A percentile compares a stretch with the other conserved stretches of the same genome.
phyloP scores from a whole-genome alignment of 2,888 invertebrate species.

The Epistrophe eligans region DNA sequence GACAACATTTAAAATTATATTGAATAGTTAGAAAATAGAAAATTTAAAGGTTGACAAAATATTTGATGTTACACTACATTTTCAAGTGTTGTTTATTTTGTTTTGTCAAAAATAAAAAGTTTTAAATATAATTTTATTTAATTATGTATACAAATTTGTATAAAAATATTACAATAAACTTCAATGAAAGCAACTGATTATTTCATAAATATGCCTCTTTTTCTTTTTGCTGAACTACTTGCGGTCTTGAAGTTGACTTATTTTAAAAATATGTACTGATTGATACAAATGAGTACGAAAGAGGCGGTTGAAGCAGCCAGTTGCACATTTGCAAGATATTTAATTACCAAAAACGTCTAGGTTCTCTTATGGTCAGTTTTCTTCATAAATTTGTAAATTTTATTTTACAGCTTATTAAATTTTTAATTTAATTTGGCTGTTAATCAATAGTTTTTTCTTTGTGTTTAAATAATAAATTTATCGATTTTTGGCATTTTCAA shows the following conservation, averaged over 20 bases:
- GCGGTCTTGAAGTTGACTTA: background rate
- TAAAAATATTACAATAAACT: background rate
- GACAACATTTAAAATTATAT: slow-evolving; percentile 25
- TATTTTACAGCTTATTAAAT: too few relatives aligned
- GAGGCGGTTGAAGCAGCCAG: background rate
- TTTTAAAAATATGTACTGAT: background rate
- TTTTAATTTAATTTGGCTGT: too few relatives aligned
- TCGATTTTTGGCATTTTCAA: too few relatives aligned
- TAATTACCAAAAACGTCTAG: too few relatives aligned
- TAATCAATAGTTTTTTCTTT: too few relatives aligned
- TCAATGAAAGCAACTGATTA: background rate
- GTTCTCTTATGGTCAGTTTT: too few relatives aligned
- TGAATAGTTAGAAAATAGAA: background rate
- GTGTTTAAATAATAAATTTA: too few relatives aligned
- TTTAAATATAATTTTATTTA: background rate
- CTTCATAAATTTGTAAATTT: too few relatives aligned
- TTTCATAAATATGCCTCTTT: background rate
- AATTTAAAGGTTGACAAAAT: background rate
- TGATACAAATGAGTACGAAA: background rate
- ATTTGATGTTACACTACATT: background rate
- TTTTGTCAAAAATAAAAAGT: too few relatives aligned
- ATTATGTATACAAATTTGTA: background rate
- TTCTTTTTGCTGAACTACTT: background rate
- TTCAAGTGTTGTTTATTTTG: background rate
- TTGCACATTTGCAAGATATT: too few relatives aligned